Conservation (phyloP, 2,113 vertebrate species). For the Cranoglanis bouderius region DNA sequence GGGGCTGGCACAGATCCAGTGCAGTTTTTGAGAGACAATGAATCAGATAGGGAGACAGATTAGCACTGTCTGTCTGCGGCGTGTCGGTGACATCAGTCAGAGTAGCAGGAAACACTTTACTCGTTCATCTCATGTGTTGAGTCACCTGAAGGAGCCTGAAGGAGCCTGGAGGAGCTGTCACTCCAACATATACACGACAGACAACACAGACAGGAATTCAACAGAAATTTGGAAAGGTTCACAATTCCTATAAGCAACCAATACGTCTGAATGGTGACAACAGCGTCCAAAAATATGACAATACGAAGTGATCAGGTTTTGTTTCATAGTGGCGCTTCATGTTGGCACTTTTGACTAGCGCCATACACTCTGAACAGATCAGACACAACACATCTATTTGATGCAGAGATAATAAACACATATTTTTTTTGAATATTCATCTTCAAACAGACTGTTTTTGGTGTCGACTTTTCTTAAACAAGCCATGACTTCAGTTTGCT, state of each 20-base stretch:
- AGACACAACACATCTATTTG: neutral
- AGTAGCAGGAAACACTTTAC: constrained; percentile 23
- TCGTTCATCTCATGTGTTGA: constrained; percentile 20
- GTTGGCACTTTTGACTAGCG: neutral
- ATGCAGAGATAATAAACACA: neutral
- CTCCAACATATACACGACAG: neutral
- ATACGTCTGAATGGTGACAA: neutral
- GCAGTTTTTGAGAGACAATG: neutral
- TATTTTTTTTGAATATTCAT: neutral
- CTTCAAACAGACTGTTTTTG: neutral
- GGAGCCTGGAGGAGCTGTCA: neutral
- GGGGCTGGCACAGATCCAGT: constrained; percentile 23
- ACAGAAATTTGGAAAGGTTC: neutral
- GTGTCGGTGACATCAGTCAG: constrained; percentile 36
- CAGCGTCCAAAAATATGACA: neutral
- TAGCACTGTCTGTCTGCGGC: constrained; percentile 19
- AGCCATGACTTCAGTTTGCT: neutral
- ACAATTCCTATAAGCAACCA: neutral
- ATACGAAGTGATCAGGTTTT: neutral
- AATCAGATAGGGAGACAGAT: constrained; percentile 33
- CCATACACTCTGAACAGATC: neutral
- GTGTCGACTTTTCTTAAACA: neutral
- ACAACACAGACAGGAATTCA: neutral
- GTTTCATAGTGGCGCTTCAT: neutral
- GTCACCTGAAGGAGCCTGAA: constrained; percentile 11